phyloP scores from a whole-genome alignment of 2,888 invertebrate genomes.

The Dexiosoma caninum region DNA sequence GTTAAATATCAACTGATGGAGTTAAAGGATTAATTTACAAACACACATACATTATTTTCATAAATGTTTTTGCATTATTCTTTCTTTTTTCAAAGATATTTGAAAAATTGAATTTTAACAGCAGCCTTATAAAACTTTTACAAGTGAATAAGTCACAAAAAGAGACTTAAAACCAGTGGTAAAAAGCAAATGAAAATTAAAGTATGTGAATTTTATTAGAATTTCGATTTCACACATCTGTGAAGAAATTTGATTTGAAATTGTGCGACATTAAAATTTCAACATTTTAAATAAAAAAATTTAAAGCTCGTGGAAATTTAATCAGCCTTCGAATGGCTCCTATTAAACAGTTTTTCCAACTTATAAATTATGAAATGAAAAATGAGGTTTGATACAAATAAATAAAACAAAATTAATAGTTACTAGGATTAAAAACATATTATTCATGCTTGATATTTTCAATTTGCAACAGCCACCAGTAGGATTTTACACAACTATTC shows the following conservation, averaged over 20 bases:
- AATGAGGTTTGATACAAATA: no score
- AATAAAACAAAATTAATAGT: not conserved
- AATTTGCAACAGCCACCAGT: not conserved
- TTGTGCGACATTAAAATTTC: not conserved
- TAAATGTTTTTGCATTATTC: not conserved
- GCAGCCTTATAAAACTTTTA: not conserved
- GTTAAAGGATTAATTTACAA: conserved; percentile 29
- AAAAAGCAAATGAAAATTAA: conserved; percentile 47
- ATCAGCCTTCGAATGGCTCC: no score
- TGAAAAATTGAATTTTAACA: conserved; percentile 41
- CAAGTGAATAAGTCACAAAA: not conserved
- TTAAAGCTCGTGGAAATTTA: no score
- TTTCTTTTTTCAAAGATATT: not conserved
- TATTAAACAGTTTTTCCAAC: not conserved
- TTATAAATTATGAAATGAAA: not conserved
- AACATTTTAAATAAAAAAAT: no score
- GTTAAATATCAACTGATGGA: conserved; percentile 27
- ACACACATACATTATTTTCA: not conserved
- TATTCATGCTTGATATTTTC: conserved; percentile 29
- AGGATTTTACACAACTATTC: conserved; percentile 6
- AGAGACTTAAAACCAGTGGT: not conserved
- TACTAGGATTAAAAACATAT: conserved; percentile 39
- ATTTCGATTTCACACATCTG: conserved; percentile 9
- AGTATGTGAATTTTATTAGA: conserved; percentile 40
- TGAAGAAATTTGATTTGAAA: conserved; percentile 18